Percentiles rank a stretch among this genome's conserved stretches.
These are phyloP conservation scores for Apocrypta bakeri DNA, from an alignment of 1,140 invertebrate species.

Conservation along the genomic window DNA sequence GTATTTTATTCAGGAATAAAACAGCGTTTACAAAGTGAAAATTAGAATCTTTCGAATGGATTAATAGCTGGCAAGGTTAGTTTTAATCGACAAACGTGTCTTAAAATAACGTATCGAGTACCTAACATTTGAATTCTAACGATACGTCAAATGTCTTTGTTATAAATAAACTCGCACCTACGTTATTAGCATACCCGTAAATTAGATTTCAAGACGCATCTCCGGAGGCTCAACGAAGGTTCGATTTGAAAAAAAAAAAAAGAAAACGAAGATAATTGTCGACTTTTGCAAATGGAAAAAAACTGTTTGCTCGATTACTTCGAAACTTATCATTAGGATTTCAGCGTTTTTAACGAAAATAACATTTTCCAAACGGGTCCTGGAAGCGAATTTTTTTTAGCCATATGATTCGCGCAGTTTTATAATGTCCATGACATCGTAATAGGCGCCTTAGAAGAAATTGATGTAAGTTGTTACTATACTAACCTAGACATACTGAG, in stretches of 20 bases:
- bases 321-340: no score
- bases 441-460: slow-evolving; percentile 58
- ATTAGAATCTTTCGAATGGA: neutral
- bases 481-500: slow-evolving; percentile 68
- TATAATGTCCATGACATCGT: slow-evolving; percentile 56
- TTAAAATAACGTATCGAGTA: neutral
- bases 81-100: neutral
- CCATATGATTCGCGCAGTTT: neutral
- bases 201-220: slow-evolving; percentile 41
- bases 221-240: slow-evolving; percentile 11
- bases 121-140: neutral
- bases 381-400: neutral
- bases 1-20: neutral
- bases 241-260: neutral
- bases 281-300: neutral
- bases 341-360: neutral
- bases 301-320: no score
- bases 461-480: slow-evolving; percentile 62
- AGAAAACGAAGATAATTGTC: neutral
- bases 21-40: neutral
- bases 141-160: neutral
- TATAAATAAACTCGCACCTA: slow-evolving; percentile 1
- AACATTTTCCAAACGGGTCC: neutral
- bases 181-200: slow-evolving; percentile 10
- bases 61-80: neutral